Evolutionary conservation across 2,797 vertebrate genomes (phyloP), one percentile per base, ranked within the genome.

Genomic region (Austrolebias charrua): DNA sequence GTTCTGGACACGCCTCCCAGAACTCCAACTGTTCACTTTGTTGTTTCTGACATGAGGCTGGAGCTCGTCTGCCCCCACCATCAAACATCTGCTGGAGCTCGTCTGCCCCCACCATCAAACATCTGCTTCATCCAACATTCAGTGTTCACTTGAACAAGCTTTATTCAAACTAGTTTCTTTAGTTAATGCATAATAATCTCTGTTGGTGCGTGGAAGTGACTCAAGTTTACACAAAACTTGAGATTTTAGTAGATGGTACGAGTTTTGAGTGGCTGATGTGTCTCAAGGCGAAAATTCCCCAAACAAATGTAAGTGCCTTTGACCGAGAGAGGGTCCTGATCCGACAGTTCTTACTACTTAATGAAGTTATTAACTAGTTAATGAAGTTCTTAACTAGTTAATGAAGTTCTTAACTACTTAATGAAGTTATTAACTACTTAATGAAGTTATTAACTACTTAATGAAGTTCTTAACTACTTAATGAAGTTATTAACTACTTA

Each of bases 231-330:
- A 84, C 60, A 13, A n/a, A 46, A 71, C 35, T 53, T 24, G 35
- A 69, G 55, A 50, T 56, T 71, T 60, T 44, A 60, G 20, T 13
- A 45, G 62, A 78, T n/a, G n/a, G n/a, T n/a, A n/a, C n/a, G n/a
- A n/a, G n/a, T n/a, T n/a, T n/a, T n/a, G n/a, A n/a, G n/a, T n/a
- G n/a, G n/a, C n/a, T n/a, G 71, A 61, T 48, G 73, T 73, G 66
- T 75, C 67, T 71, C 8, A 63, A 82, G 71, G 63, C 46, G 28
- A 73, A 38, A 80, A 81, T 60, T 78, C 70, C 75, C 52, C 20
- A 80, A 67, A 66, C 70, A 73, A 86, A 74, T 87, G 78, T 70
- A 92, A 92, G 91, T 92, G 91, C 91, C 91, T 92, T 92, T 38
- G 85, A 86, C 84, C 74, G 64, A 78, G 72, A 63, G 56, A 82